Percentiles rank a stretch among this genome's conserved stretches.
Conservation (phyloP, 1,140 invertebrate genomes). For the Drosophila cardini region DNA sequence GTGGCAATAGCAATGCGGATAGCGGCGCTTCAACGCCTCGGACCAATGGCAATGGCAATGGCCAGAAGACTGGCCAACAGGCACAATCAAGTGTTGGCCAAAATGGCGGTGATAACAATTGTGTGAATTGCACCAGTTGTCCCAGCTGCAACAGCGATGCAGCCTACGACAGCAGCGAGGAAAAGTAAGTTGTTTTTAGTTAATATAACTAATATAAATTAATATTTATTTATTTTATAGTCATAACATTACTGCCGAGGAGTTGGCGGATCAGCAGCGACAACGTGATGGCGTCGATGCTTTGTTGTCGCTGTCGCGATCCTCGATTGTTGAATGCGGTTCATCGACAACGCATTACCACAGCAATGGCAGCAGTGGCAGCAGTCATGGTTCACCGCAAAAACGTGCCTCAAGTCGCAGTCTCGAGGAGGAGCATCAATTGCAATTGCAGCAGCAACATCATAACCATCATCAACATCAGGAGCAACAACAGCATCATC, state of each 20-base stretch:
- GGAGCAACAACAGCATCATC: conserved; percentile 33
- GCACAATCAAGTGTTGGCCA: conserved; percentile 34
- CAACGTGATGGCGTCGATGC: conserved; percentile 93
- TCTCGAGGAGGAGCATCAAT: conserved; percentile 65
- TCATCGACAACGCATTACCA: conserved; percentile 66
- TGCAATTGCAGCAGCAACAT: conserved; percentile 36
- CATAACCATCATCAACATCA: conserved; percentile 41
- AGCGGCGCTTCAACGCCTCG: conserved; percentile 78
- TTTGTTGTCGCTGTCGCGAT: conserved; percentile 85
- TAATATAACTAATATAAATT: background rate
- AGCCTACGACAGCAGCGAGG: conserved; percentile 86
- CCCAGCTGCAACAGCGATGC: conserved; percentile 74
- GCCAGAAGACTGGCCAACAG: conserved; percentile 33
- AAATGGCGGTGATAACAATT: conserved; percentile 71
- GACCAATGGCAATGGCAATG: conserved; percentile 72
- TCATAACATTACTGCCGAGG: conserved; percentile 82
- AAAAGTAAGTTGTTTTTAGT: conserved; percentile 80
- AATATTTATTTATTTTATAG: conserved; percentile 37
- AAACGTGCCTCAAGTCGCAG: conserved; percentile 78
- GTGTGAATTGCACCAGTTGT: conserved; percentile 68
- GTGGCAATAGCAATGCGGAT: conserved; percentile 79
- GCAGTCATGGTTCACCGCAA: conserved; percentile 75
- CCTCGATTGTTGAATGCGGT: conserved; percentile 70
- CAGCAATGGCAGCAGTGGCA: conserved; percentile 72
- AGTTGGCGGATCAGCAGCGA: conserved; percentile 90